A percentile compares a stretch with the other conserved stretches of the same genome.
Conservation (phyloP, 1,140 invertebrate genomes). For the Phocides pigmalion region DNA sequence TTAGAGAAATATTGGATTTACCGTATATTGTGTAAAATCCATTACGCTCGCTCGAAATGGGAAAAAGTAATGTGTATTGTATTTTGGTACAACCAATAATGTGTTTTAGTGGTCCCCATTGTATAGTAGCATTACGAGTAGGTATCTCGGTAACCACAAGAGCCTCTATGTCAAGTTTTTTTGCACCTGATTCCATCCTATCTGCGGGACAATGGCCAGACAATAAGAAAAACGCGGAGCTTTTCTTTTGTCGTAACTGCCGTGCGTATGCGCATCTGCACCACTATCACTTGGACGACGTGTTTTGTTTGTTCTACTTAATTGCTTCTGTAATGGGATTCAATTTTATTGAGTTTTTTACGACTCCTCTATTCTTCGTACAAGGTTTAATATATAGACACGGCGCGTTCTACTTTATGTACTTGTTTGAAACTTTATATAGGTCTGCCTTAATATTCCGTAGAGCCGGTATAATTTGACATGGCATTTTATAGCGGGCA, state of each 20-base stretch:
- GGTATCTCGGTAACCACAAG: slow-evolving; percentile 11
- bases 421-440: slow-evolving; percentile 17
- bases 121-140: background rate
- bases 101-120: background rate
- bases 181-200: slow-evolving; percentile 12
- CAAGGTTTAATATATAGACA: slow-evolving; percentile 32
- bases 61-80: background rate
- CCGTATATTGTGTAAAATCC: background rate
- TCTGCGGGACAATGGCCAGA: slow-evolving; percentile 42
- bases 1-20: background rate
- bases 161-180: slow-evolving; percentile 7
- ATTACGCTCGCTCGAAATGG: background rate
- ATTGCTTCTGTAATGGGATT: slow-evolving; percentile 57
- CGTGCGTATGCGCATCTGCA: slow-evolving; percentile 41
- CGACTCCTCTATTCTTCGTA: slow-evolving; percentile 29
- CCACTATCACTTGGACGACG: slow-evolving; percentile 56
- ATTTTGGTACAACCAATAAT: background rate
- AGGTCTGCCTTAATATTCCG: slow-evolving; percentile 22
- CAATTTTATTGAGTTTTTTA: slow-evolving; percentile 50
- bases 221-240: slow-evolving; percentile 54
- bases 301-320: slow-evolving; percentile 62
- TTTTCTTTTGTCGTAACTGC: slow-evolving; percentile 47
- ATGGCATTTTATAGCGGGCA: slow-evolving; percentile 25
- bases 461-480: slow-evolving; percentile 26
- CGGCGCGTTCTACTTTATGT: slow-evolving; percentile 15